Base-by-base conservation (phyloP, 2,888 invertebrate species). In the Lutraria lutraria region DNA sequence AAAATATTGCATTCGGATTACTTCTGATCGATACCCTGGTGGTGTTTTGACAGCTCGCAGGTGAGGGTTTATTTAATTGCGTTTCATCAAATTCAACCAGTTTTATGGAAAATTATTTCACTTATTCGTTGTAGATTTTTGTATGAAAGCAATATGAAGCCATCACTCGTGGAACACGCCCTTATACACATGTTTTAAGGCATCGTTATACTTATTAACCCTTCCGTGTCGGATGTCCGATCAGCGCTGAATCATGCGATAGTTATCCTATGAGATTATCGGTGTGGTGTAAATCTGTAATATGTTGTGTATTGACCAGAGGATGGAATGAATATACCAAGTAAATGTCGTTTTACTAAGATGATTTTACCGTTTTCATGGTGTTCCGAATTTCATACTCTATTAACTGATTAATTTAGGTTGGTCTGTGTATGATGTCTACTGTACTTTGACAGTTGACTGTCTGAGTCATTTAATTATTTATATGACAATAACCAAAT, bases 151-250 rank as follows among this genome's bases (percentile, higher is more conserved):
- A 21, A 25, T 25, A 25, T 8, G 0, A 25, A 68, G 12, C 25
- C 12, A 8, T 25, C 25, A 12, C 12, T 25, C 6, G n/a, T 12
- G 12, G 25, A 25, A 68, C 4, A 8, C 25, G 0, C 25, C 63
- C 12, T 68, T 68, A 25, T 25, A 25, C 0, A 25, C 63, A 6
- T 25, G 0, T n/a, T 68, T 68, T 68, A 25, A 68, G 13, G 3
- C 10, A 68, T 25, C 63, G 63, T 68, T 68, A 68, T 68, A 68
- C n/a, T 68, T 68, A 25, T 12, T 68, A n/a, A 68, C 63, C 63
- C 63, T 68, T 25, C 63, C 1, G n/a, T 15, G 21, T 60, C 56
- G 21, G 63, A 21, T 63, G n/a, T 10, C 6, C 21, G 60, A 8
- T 60, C n/a, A 60, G 60, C 60, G 19, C 21, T 60, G 60, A 60